Evolutionary conservation across 1,140 invertebrate genomes (phyloP).

Genomic region (Yoshiicerus persimilis): DNA sequence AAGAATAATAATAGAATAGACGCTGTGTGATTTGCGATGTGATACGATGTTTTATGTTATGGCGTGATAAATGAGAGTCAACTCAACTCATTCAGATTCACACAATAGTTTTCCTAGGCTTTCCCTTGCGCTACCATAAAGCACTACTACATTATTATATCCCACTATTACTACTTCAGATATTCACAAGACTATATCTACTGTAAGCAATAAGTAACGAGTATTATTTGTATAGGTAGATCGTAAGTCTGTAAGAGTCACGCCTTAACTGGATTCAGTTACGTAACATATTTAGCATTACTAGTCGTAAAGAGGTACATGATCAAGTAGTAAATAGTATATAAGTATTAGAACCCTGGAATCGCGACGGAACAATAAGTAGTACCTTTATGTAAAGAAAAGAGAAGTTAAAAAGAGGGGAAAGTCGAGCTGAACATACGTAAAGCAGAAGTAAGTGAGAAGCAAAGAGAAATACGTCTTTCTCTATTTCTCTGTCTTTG

Average conservation of each 20-base stretch:
- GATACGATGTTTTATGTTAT: constrained; percentile 20
- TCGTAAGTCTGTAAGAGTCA: too few species aligned
- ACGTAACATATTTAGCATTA: too few species aligned
- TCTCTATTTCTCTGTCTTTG: neutral
- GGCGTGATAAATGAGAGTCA: constrained; percentile 21
- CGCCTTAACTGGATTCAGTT: too few species aligned
- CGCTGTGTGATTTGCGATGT: neutral
- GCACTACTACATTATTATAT: neutral
- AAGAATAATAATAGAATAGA: constrained; percentile 11
- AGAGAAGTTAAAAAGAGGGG: neutral
- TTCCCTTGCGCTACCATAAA: neutral
- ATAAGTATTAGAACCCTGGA: neutral
- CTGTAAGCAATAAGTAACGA: too few species aligned
- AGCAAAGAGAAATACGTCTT: neutral
- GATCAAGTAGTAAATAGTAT: neutral
- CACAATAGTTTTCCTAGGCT: neutral
- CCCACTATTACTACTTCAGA: neutral
- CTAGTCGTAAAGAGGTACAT: neutral
- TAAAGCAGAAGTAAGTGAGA: neutral
- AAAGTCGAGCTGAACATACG: neutral
- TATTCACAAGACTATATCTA: too few species aligned
- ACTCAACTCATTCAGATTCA: constrained; percentile 17
- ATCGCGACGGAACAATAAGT: neutral
- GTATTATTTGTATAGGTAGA: neutral
- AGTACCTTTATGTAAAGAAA: neutral